Percentiles rank a stretch among this genome's conserved stretches.
phyloP scores from a whole-genome alignment of 2,113 vertebrate genomes.

The Marmota flaviventris region DNA sequence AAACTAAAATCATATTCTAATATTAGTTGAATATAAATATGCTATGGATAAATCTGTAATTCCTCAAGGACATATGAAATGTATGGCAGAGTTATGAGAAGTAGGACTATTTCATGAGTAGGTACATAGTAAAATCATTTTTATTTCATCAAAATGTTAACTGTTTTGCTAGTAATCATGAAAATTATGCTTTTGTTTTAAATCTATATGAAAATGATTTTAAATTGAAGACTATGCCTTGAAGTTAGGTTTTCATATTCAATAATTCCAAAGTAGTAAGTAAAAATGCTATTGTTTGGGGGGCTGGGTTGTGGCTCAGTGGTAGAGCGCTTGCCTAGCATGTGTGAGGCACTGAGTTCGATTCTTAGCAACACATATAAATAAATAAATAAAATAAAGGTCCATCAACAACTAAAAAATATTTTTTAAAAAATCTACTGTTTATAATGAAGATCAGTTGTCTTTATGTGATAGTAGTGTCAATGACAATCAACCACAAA shows the following conservation, averaged over 20 bases:
- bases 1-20: neutral
- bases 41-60: neutral
- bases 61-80: neutral
- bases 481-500: constrained; percentile 35
- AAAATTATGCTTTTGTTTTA: constrained; percentile 44
- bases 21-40: neutral
- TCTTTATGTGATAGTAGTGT: neutral
- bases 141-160: constrained; percentile 46
- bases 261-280: constrained; percentile 46
- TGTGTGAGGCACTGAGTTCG: no score
- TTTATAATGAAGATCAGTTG: constrained; percentile 22
- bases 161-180: neutral
- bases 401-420: no score
- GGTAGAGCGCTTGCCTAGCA: no score
- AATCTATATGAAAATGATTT: constrained; percentile 32
- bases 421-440: neutral
- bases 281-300: neutral
- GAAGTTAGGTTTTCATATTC: constrained; percentile 46
- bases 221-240: neutral
- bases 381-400: no score
- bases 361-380: no score
- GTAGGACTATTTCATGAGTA: neutral
- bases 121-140: neutral
- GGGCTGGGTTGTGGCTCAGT: no score
- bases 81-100: neutral